Evolutionary conservation across 2,888 invertebrate genomes (phyloP), one percentile per base, ranked within the genome.

Genomic region (Cacoxenus indagator): DNA sequence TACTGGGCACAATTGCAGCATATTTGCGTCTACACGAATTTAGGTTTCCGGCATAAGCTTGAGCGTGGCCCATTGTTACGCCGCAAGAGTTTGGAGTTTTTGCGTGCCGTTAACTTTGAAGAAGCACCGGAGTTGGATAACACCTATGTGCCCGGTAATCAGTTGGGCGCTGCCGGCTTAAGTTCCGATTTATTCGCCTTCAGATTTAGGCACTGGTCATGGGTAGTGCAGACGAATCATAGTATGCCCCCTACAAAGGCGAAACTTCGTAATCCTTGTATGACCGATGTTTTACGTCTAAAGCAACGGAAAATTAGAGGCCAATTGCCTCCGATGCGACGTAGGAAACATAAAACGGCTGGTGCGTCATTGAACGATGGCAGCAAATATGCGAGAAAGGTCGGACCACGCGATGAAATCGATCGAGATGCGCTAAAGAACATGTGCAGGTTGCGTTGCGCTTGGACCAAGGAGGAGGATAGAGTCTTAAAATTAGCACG

Each of bases 1-100:
- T 94, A 92, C 83, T 94, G 93, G 94, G 90, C 90, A 72, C 91
- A 92, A 66, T 86, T 95, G 85, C 92, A 92, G 89, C 90, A 90
- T 57, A 91, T 92, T 68, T 91, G 93, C 76, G 89, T 93, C 46
- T 90, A 91, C 75, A 94, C 94, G 0, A 90, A 90, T 69, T 86
- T 95, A 26, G 88, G 88, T 3, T 85, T 84, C 31, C 76, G 76
- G 4, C 78, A 77, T 5, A 76, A 77, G 46, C 62, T 62, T 51
- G 14, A 67, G 61, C 0, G 64, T 19, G 26, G 66, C 1, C 68
- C 57, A 0, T 1, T 65, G 3, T 64, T 70, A 55, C 61, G 68
- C 4, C 68, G 57, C 0, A 74, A 68, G 9, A 72, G 76, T 0
- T n/a, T 85, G 0, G 64, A 51, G 26, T 84, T 83, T 64, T 72